A percentile compares a stretch with the other conserved stretches of the same genome.
These are phyloP conservation scores for Leptopilina clavipes DNA, from an alignment of 1,140 invertebrate genomes.

Conservation along the genomic window DNA sequence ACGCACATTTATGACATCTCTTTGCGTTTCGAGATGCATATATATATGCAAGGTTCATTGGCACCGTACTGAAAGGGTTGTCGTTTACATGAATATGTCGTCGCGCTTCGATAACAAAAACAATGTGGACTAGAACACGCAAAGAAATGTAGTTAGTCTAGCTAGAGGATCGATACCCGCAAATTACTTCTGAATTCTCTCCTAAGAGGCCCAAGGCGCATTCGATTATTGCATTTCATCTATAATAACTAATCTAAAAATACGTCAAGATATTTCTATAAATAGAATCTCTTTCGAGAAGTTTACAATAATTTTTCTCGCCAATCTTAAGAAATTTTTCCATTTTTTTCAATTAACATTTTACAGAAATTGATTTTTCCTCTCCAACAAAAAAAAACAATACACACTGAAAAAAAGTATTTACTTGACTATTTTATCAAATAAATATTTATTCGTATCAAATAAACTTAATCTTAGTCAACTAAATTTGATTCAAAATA, in stretches of 20 bases:
- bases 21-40: slow-evolving; percentile 1
- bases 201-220: background rate
- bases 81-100: slow-evolving; percentile 17
- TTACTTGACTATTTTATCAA: no score
- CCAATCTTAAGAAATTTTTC: no score
- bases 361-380: no score
- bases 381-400: no score
- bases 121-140: slow-evolving; percentile 32
- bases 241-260: background rate
- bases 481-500: no score
- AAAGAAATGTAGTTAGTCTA: slow-evolving; percentile 5
- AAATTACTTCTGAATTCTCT: slow-evolving; percentile 14
- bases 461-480: no score
- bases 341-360: no score
- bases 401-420: no score
- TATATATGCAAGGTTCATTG: slow-evolving; percentile 18
- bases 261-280: background rate
- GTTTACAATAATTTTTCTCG: no score
- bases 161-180: slow-evolving; percentile 10
- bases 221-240: background rate
- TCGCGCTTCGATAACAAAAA: slow-evolving; percentile 25
- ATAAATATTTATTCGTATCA: no score
- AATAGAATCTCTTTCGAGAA: background rate
- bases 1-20: slow-evolving; percentile 12
- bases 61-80: slow-evolving; percentile 13